Conservation (phyloP, 2,113 vertebrate genomes). For the Crotalus horridus region DNA sequence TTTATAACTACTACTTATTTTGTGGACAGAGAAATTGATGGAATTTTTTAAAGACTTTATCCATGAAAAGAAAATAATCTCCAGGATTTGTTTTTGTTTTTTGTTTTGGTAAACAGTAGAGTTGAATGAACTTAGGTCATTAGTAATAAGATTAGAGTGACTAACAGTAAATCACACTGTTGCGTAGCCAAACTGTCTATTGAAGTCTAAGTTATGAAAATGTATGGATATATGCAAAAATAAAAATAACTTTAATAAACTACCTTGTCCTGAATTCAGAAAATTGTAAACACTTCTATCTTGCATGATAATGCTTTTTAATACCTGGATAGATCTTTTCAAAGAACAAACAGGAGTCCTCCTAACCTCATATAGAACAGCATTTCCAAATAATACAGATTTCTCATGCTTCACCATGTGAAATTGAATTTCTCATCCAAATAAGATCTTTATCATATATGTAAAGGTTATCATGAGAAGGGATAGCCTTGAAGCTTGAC, state of each 20-base stretch:
- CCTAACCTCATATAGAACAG: not conserved
- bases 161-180: not conserved
- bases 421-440: slow-evolving; percentile 47
- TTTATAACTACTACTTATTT: not conserved
- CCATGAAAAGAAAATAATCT: not conserved
- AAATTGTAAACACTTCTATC: not conserved
- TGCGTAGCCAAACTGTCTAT: not conserved
- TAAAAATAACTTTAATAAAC: not conserved
- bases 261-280: not conserved
- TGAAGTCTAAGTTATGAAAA: not conserved
- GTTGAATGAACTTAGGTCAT: not conserved
- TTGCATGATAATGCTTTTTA: not conserved
- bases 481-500: slow-evolving; percentile 60
- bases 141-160: not conserved
- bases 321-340: not conserved
- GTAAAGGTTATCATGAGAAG: slow-evolving; percentile 62
- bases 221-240: not conserved
- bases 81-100: not conserved
- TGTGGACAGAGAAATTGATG: not conserved
- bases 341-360: not conserved
- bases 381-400: slow-evolving; percentile 3
- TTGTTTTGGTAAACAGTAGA: not conserved
- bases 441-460: slow-evolving; percentile 16
- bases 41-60: not conserved
- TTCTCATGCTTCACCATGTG: slow-evolving; percentile 23